Conservation (phyloP, 2,888 invertebrate genomes). For the Aethes cnicana region DNA sequence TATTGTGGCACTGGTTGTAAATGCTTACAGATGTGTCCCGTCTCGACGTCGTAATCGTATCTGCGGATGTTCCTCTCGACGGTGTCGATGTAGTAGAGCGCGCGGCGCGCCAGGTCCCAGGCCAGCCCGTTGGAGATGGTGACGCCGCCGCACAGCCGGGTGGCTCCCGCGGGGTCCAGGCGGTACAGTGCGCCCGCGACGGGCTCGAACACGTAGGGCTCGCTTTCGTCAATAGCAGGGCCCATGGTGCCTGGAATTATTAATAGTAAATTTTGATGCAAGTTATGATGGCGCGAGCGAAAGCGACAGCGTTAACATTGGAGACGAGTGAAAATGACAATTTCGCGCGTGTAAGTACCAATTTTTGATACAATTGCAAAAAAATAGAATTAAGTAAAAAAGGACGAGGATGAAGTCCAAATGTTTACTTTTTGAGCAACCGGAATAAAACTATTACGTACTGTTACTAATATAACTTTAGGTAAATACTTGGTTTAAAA, state of each 20-base stretch:
- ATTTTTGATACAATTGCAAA: no score
- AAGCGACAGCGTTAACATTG: no score
- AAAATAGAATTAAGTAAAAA: no score
- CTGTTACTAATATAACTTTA: background rate
- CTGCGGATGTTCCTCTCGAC: conserved; percentile 83
- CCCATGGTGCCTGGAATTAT: conserved; percentile 83
- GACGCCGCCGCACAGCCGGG: conserved; percentile 54
- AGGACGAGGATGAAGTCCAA: no score
- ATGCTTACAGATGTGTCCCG: conserved; percentile 84
- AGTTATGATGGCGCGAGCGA: no score
- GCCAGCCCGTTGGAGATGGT: conserved; percentile 89
- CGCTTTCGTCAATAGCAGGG: conserved; percentile 60
- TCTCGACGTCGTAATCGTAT: conserved; percentile 87
- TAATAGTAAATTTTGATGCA: no score
- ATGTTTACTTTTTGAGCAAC: no score
- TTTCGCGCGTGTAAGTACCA: no score
- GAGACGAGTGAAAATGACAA: no score
- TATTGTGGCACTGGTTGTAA: no score
- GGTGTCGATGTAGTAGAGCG: conserved; percentile 89
- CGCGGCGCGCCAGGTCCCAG: conserved; percentile 86
- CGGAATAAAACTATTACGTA: no score
- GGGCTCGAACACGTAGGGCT: conserved; percentile 58
- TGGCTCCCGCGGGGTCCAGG: conserved; percentile 51
- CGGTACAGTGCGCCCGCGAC: conserved; percentile 75
- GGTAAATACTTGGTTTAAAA: background rate